A percentile compares a stretch with the other conserved stretches of the same genome.
Conservation (phyloP, 2,888 invertebrate species). For the Thera britannica region DNA sequence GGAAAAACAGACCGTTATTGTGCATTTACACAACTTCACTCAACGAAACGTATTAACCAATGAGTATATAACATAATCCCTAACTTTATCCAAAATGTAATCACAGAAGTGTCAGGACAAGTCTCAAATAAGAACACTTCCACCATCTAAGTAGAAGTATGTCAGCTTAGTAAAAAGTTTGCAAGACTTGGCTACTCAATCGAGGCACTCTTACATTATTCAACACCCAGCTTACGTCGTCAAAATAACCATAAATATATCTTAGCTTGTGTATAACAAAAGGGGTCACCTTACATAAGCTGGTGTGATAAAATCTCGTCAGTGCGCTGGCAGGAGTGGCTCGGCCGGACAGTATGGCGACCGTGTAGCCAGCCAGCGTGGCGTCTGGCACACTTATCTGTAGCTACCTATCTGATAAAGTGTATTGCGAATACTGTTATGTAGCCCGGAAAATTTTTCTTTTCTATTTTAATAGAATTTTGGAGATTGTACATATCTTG, state of each 20-base stretch:
- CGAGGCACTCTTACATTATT: constrained; percentile 21
- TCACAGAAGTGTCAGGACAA: constrained; percentile 1
- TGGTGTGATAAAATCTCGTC: constrained; percentile 45
- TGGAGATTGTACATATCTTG: background rate
- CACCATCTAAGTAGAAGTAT: background rate
- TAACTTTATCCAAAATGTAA: background rate
- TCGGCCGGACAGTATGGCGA: constrained; percentile 43
- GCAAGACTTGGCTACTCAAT: constrained; percentile 6
- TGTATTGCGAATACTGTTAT: constrained; percentile 14
- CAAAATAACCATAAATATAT: constrained; percentile 27
- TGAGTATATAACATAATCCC: too few species aligned
- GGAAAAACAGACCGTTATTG: too few species aligned
- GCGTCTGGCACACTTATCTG: constrained; percentile 22
- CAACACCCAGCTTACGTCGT: constrained; percentile 18
- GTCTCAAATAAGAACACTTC: background rate
- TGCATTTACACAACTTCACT: too few species aligned
- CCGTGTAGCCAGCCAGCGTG: constrained; percentile 51
- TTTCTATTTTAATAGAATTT: background rate
- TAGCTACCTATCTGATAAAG: constrained; percentile 9
- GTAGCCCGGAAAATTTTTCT: background rate
- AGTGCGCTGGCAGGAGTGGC: constrained; percentile 36
- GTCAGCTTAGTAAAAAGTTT: constrained; percentile 4
- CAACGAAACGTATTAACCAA: too few species aligned
- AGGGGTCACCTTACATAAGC: constrained; percentile 35
- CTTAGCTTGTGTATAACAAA: constrained; percentile 30